Evolutionary conservation across 2,797 vertebrate species (phyloP), one percentile per base, ranked within the genome.

Genomic region (Apogon hyalosoma): DNA sequence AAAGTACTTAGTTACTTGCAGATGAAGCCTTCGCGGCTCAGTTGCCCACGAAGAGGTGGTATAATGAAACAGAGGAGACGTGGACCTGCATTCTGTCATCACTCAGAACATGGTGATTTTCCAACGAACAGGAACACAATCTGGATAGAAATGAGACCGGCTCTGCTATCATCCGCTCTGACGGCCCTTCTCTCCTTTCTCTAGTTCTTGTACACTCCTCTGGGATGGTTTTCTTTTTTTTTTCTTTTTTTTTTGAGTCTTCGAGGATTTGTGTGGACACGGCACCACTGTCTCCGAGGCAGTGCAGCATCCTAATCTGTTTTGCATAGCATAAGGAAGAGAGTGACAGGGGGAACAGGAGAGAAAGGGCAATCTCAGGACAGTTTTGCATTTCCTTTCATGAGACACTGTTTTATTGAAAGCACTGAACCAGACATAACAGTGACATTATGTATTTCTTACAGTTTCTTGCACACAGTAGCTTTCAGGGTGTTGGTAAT

Each of bases 201-300:
- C 63, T 28, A 28, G 24, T 28, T 66, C 46, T 60, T 19, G 40
- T 33, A 9, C 64, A 48, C 33, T 66, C 64, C 68, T 59, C 39
- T 46, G 55, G 47, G 66, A 71, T 61, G 61, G 28, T 57, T 61
- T 49, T 77, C 65, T 10, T 21, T 40, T 51, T 48, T 60, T 62
- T 61, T 52, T 77, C 65, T 10, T 21, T 40, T 51, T 51, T 60
- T 62, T 54, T 59, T 41, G 12, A 64, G 54, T 79, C 49, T 61
- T 53, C 45, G 15, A 66, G 66, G 57, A 84, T 80, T 75, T 73
- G 65, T 70, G 63, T 80, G 72, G 75, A 75, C 58, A 38, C 10
- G 16, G 57, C 52, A 38, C 53, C 71, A 43, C 54, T 40, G 64
- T 69, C 75, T 77, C 65, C 0, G 3, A 76, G 69, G 65, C 69